Evolutionary conservation across 2,797 vertebrate genomes (phyloP).

Genomic region (Macroramphosus scolopax): DNA sequence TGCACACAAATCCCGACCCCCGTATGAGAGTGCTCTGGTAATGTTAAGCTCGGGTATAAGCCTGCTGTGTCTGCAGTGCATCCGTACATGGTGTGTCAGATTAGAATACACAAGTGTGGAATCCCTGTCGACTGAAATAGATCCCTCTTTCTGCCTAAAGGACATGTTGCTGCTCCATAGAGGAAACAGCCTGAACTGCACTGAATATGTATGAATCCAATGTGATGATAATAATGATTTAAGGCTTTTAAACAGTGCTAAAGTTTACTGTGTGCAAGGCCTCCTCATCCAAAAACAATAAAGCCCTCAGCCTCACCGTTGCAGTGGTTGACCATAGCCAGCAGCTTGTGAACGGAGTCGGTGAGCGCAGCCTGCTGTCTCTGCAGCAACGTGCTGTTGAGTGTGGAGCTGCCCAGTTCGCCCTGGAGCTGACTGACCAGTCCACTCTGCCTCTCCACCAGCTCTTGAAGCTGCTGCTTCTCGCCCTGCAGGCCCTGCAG

Average conservation of each 20-base stretch:
- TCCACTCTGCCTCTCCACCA: constrained; percentile 75
- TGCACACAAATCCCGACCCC: constrained; percentile 29
- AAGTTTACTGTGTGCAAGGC: too few species aligned
- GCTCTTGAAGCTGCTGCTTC: constrained; percentile 78
- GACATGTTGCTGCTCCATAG: too few species aligned
- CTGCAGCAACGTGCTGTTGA: constrained; percentile 79
- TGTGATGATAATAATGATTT: too few species aligned
- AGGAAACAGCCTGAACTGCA: too few species aligned
- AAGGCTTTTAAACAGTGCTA: too few species aligned
- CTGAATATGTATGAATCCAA: too few species aligned
- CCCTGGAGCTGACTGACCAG: constrained; percentile 77
- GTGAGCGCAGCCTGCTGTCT: constrained; percentile 77
- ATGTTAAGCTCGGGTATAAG: constrained; percentile 23
- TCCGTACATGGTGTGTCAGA: constrained; percentile 2
- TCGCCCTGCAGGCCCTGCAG: constrained; percentile 74
- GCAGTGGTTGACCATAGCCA: constrained; percentile 76
- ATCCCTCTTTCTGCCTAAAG: too few species aligned
- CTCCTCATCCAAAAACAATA: too few species aligned
- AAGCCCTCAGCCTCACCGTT: constrained; percentile 71
- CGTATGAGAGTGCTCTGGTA: constrained; percentile 33
- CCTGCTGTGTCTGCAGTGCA: constrained; percentile 4
- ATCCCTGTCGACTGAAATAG: too few species aligned
- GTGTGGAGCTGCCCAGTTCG: constrained; percentile 73
- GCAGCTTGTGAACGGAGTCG: constrained; percentile 77
- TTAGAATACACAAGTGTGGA: constrained; percentile 7